These are phyloP conservation scores for Varanus komodoensis DNA, from an alignment of 2,113 vertebrate species.

Conservation along the genomic window DNA sequence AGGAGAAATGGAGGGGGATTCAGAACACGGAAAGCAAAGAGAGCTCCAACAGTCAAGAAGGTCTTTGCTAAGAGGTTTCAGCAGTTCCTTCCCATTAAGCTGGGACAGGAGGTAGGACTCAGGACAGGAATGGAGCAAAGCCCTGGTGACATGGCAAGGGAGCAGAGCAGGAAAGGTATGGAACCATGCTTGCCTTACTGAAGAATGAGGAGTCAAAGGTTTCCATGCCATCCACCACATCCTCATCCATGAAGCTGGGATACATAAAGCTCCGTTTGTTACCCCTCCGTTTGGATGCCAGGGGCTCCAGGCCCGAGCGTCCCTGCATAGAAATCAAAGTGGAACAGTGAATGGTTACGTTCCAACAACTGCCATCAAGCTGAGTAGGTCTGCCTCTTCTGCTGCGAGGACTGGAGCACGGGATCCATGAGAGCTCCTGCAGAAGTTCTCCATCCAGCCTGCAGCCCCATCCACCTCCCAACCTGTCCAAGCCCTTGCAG, in stretches of 20 bases:
- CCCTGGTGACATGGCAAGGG: not conserved
- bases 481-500: not conserved
- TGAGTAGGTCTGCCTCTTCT: not conserved
- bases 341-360: not conserved
- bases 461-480: not conserved
- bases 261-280: conserved; percentile 88
- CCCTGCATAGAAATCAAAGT: conserved; percentile 77
- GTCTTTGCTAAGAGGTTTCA: not conserved
- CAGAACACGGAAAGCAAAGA: not conserved
- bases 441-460: too few species aligned
- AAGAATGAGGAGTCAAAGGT: conserved; percentile 90
- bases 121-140: accelerated
- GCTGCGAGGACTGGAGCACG: not conserved
- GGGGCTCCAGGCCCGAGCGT: conserved; percentile 81
- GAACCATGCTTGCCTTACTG: conserved; percentile 88
- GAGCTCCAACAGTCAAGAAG: not conserved
- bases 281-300: conserved; percentile 73
- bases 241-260: conserved; percentile 92
- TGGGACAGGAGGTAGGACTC: accelerated
- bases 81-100: not conserved
- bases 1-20: not conserved
- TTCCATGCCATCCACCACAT: conserved; percentile 86
- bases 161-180: not conserved
- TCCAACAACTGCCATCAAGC: not conserved
- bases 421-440: too few species aligned